Evolutionary conservation across 2,113 vertebrate species (phyloP).

Genomic region (Thymallus thymallus): DNA sequence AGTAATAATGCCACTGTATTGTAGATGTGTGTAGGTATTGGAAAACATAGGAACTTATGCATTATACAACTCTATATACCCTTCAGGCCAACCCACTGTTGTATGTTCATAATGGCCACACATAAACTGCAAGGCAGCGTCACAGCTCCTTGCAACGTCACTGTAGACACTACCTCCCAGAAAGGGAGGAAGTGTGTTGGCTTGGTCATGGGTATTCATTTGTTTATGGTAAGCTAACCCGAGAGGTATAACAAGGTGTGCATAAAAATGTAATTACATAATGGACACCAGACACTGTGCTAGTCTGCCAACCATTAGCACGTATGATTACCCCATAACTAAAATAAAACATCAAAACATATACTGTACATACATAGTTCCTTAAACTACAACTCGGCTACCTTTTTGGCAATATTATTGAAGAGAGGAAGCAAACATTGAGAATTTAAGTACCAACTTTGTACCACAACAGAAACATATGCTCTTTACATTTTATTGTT

Average conservation of each 20-base stretch:
- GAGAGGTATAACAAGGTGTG: background rate
- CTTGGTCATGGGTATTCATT: background rate
- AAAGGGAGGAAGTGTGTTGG: background rate
- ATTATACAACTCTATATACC: no score
- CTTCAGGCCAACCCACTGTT: no score
- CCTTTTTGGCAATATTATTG: no score
- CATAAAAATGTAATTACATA: conserved; percentile 7
- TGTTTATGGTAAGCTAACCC: background rate
- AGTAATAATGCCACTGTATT: no score
- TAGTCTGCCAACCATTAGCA: conserved; percentile 16
- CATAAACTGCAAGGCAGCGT: background rate
- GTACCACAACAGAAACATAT: no score
- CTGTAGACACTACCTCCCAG: background rate
- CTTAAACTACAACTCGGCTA: no score
- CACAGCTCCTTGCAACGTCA: background rate
- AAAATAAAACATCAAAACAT: background rate
- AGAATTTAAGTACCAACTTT: no score
- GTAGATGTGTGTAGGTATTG: no score
- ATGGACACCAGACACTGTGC: background rate
- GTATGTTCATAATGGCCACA: background rate
- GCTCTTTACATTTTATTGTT: no score
- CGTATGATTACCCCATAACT: conserved; percentile 1
- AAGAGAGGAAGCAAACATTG: no score
- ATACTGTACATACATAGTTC: no score
- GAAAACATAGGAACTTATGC: no score